Conservation (phyloP, 92 coral and sea anemone species). For the Blastomussa wellsi region DNA sequence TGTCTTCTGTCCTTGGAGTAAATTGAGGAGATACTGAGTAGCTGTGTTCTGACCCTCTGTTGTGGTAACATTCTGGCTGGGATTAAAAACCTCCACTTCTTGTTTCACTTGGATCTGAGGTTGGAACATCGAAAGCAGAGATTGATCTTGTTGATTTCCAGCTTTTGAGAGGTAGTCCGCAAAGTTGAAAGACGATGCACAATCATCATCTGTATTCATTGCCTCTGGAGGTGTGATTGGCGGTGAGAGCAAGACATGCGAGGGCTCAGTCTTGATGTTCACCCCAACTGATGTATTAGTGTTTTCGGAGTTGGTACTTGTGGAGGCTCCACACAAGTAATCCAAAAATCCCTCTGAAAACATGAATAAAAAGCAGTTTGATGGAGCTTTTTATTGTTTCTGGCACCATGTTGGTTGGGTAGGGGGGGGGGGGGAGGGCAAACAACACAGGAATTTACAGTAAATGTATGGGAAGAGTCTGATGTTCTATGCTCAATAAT, state of each 20-base stretch:
- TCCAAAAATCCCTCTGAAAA: slow-evolving; percentile 36
- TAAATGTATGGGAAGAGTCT: no score
- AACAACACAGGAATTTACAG: no score
- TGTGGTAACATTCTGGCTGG: background rate
- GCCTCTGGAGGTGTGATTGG: slow-evolving; percentile 82
- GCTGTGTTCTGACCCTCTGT: slow-evolving; percentile 2
- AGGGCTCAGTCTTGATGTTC: slow-evolving; percentile 63
- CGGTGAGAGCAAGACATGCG: slow-evolving; percentile 59
- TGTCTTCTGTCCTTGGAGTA: slow-evolving; percentile 42
- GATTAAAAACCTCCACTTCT: slow-evolving; percentile 16
- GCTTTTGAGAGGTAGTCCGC: slow-evolving; percentile 31
- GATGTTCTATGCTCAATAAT: no score
- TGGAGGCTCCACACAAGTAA: slow-evolving; percentile 18
- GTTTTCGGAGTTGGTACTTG: background rate
- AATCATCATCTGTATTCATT: slow-evolving; percentile 71
- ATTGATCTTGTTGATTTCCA: slow-evolving; percentile 28
- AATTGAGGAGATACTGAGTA: slow-evolving; percentile 20
- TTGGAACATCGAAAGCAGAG: slow-evolving; percentile 14
- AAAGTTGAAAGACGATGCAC: slow-evolving; percentile 30
- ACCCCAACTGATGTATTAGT: slow-evolving; percentile 11
- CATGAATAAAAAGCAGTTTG: background rate
- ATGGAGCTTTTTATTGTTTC: no score
- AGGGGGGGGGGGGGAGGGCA: no score
- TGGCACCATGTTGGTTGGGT: no score
- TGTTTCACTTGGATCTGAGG: slow-evolving; percentile 39